Base-by-base conservation (phyloP, 30 jellyfish, hydroid and myxozoan species). In the Chrysaora quinquecirrha region DNA sequence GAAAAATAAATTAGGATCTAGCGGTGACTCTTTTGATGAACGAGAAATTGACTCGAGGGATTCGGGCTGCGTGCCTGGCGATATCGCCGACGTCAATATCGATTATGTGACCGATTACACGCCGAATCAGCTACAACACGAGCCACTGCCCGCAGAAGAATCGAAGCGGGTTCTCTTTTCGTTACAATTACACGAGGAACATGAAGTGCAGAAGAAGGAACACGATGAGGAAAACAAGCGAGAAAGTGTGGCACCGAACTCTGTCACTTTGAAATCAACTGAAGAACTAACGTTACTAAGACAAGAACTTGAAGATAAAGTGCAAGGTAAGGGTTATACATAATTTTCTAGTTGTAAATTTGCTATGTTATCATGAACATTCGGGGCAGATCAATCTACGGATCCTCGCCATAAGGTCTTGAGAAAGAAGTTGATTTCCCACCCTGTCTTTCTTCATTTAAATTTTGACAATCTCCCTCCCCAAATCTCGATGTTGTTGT, bases 31-130 rank as follows among this genome's bases (percentile, higher is more conserved):
- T 3, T 18, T 63, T 12, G 76, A 76, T 30, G 90, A 87, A 18
- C 88, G 96, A 16, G 96, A 87, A 52, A 47, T 87, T 29, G 96
- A 87, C 58, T 87, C 96, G 10, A 47, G 91, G 48, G 96, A 87
- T 60, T 76, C 91, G 32, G 96, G 96, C n/a, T 87, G 89, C 64
- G 91, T 87, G 18, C 96, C 96, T 1, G 96, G 96, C 20, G 96
- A 87, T 69, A 58, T 87, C 1, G 90, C 80, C 19, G 96, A 87
- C 68, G 49, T 87, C 27, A 87, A 78, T 68, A 87, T 87, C 19
- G 96, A 87, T 33, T 77, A 77, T 65, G 96, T 87, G 9, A 87
- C 96, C 56, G 96, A 87, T 73, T 63, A 31, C 67, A 64, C 86
- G 22, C 89, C 85, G 0, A 69, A 72, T 31, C 88, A 70, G 76